Base-by-base conservation (phyloP, 2,888 invertebrate species). In the Phasia obesa region DNA sequence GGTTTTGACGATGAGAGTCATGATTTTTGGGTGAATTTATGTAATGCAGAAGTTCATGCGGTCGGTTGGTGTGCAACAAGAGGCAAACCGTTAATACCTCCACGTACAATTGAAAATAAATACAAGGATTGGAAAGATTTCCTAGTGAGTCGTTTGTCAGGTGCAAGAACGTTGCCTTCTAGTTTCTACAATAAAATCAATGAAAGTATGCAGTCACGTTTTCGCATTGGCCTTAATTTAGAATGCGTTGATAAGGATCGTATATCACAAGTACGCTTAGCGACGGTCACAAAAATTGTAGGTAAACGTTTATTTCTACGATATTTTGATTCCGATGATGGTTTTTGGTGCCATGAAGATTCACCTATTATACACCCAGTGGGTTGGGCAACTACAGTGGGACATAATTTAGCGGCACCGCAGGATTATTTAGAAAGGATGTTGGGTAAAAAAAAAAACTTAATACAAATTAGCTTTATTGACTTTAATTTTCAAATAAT, bases 11-110 rank as follows among this genome's bases (percentile, higher is more conserved):
- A 98, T 89, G 93, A 94, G 75, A 94, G 95, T 27, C 96, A 97
- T 91, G 99, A 99, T 91, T 99, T 99, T 91, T 99, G 99, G 99
- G 96, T 98, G 5, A 98, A 98, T 88, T 92, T 99, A 64, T 98
- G 98, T 91, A 96, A 97, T 81, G 95, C 97, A 21, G 96, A 97
- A 89, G 97, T 99, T n/a, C 98, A 98, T 92, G 97, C 98, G 17
- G 98, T 99, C 4, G 99, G 99, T 6, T 99, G 99, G 98, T 98
- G 98, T 92, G 98, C 98, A 4, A 97, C 97, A 0, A 94, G 98
- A 81, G 98, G 98, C 35, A 98, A 98, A 90, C 98, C 98, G 2
- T 92, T 99, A 9, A 98, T 98, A 90, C 98, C 99, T 19, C 99
- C 99, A 13, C 95, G 95, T 90, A 96, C 95, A 75, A 98, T 99